Evolutionary conservation across 2,797 vertebrate genomes (phyloP), one percentile per base, ranked within the genome.

Genomic region (Argyrosomus regius): DNA sequence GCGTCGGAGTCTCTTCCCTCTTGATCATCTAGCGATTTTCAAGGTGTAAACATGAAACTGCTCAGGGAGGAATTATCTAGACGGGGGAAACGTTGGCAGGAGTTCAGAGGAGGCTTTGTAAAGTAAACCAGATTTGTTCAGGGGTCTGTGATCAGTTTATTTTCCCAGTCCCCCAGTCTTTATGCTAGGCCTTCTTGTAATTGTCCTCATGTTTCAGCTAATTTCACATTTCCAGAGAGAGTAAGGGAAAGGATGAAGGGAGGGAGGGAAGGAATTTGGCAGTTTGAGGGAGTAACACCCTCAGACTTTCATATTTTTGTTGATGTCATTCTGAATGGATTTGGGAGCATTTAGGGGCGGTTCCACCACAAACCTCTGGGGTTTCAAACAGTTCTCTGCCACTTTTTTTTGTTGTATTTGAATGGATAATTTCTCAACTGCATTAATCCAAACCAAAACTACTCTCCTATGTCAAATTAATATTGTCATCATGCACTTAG

Each of bases 41-140:
- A 90, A 94, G 93, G 93, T 91, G 92, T 90, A 93, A 95, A 94
- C 93, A 90, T 77, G 77, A 93, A 90, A 91, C 91, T 93, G 88
- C 83, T 85, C 75, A 60, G 80, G 89, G 90, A 92, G 86, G 83
- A 92, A 93, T 89, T 85, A 93, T 93, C 85, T 84, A 78, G 85
- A 90, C 77, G 82, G 82, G 82, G 75, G 77, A 75, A 75, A 63
- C 41, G 78, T 82, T 95, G 95, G 95, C 94, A 92, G 78, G n/a
- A 91, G 91, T 94, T 95, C 93, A 95, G 91, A 94, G 86, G 82
- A 90, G 77, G 80, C 83, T 91, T 93, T 93, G 93, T 94, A 92
- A 94, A 93, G 90, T 92, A 93, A 94, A 94, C 90, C 93, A 94
- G 92, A 93, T 94, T 94, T 93, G 90, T 93, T 91, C 89, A 84